Conservation (phyloP, 1,140 invertebrate genomes). For the Galleria mellonella region DNA sequence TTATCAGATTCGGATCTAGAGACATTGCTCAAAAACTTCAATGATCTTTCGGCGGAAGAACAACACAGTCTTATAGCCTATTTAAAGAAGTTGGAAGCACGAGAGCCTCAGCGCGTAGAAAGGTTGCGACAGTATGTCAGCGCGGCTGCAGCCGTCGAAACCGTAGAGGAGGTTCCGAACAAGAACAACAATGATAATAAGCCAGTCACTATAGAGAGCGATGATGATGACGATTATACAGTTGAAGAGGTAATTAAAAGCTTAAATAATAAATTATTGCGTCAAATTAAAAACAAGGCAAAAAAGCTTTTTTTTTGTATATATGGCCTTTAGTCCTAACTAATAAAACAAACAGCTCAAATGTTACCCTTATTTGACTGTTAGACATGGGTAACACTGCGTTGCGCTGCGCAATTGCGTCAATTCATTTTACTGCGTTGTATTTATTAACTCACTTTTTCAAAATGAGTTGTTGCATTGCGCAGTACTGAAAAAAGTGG, state of each 20-base stretch:
- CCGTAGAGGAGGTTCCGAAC: too few species aligned
- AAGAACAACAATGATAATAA: background rate
- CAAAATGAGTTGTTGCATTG: too few species aligned
- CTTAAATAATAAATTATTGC: too few species aligned
- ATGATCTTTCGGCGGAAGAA: constrained; percentile 82
- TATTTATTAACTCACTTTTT: too few species aligned
- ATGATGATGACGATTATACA: constrained; percentile 62
- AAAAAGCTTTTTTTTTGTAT: too few species aligned
- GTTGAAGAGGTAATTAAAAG: constrained; percentile 46
- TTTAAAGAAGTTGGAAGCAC: constrained; percentile 83
- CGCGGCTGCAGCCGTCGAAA: constrained; percentile 22
- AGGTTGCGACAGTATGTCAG: constrained; percentile 73
- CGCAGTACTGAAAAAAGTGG: too few species aligned
- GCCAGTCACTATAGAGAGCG: constrained; percentile 37
- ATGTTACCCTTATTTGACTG: too few species aligned
- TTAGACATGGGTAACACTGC: too few species aligned
- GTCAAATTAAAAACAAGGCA: background rate
- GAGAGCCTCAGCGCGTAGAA: constrained; percentile 82
- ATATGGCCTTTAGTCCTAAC: too few species aligned
- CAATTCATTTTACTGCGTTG: too few species aligned
- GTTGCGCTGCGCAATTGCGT: too few species aligned
- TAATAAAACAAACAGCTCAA: too few species aligned
- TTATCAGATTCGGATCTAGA: constrained; percentile 85
- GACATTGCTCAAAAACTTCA: constrained; percentile 84
- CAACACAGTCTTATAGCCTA: constrained; percentile 86